Evolutionary conservation across 2,888 invertebrate species (phyloP), one percentile per base, ranked within the genome.

Genomic region (Dendrolimus pini): DNA sequence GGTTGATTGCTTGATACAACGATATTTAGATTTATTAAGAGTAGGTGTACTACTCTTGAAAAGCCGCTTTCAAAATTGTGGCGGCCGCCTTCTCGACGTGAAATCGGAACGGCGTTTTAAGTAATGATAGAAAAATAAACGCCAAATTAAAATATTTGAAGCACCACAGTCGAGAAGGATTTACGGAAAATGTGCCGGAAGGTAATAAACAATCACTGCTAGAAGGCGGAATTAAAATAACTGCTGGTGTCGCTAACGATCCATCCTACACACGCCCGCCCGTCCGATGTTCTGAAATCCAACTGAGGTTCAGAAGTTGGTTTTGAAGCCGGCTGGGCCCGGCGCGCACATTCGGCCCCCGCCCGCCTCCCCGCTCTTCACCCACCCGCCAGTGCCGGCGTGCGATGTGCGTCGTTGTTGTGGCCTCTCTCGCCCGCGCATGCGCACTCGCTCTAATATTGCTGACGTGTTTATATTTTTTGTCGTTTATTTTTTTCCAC

Each of bases 191-290:
- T 86, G 77, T 86, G 83, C 80, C 85, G 78, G 83, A 89, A 86
- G 82, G 85, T 85, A 83, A 83, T 84, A 84, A 85, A 89, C 85
- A 89, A 89, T 89, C 89, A 89, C 89, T 89, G 82, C 64, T 85
- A 85, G 88, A 89, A 89, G 89, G 84, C 91, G 91, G 88, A 89
- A 87, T 92, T 82, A 89, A 92, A 92, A 92, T 92, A 89, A 92
- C 91, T 91, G 90, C 89, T 92, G 91, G 84, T 93, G 89, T 85
- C 78, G 71, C 82, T 89, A 90, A 77, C 89, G 88, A 87, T 89
- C 90, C 90, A 90, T 90, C 75, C 89, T 87, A 85, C 74, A 88
- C 89, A 89, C 89, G 89, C 90, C 90, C 89, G 89, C 85, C 90
- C 89, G 80, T 86, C 78, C 77, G 90, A 89, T 90, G 90, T 90